Conservation (phyloP, 2,797 vertebrate species). For the Heliangelus exortis region DNA sequence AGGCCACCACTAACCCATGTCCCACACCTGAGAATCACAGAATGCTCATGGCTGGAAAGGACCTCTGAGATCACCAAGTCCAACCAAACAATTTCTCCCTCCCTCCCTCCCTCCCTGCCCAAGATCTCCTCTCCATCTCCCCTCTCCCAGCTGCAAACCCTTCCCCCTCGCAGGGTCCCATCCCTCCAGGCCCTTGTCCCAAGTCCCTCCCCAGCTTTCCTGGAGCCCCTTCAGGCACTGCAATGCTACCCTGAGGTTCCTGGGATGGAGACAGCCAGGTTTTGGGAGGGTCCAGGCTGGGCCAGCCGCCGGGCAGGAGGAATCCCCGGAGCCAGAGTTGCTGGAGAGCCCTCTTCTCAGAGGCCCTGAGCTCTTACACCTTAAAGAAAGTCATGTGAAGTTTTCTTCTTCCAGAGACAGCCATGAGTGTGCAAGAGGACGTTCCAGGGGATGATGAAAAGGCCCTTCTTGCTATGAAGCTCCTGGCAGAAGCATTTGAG, state of each 20-base stretch:
- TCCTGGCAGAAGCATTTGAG: background rate
- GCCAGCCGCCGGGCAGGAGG: background rate
- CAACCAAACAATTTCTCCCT: no score
- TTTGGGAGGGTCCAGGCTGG: background rate
- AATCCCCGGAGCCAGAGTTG: background rate
- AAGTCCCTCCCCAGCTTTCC: no score
- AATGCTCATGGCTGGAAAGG: no score
- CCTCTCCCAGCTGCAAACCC: no score
- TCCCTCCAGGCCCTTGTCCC: no score
- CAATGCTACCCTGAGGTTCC: background rate
- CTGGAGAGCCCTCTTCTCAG: background rate
- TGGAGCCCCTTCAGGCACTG: no score
- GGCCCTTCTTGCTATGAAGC: background rate
- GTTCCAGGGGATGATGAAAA: background rate
- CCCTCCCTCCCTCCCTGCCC: no score
- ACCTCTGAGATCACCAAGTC: no score
- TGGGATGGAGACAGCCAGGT: fast-evolving
- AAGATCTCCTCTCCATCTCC: no score
- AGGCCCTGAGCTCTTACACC: background rate
- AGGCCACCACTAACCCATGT: no score
- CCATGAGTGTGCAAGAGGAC: background rate
- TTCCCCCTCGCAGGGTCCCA: no score
- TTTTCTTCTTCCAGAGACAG: background rate
- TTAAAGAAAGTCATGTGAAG: background rate
- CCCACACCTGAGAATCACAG: no score